A percentile compares a stretch with the other conserved stretches of the same genome.
Evolutionary conservation across 2,113 vertebrate genomes (phyloP).

Genomic region (Phylloscopus whistleri): DNA sequence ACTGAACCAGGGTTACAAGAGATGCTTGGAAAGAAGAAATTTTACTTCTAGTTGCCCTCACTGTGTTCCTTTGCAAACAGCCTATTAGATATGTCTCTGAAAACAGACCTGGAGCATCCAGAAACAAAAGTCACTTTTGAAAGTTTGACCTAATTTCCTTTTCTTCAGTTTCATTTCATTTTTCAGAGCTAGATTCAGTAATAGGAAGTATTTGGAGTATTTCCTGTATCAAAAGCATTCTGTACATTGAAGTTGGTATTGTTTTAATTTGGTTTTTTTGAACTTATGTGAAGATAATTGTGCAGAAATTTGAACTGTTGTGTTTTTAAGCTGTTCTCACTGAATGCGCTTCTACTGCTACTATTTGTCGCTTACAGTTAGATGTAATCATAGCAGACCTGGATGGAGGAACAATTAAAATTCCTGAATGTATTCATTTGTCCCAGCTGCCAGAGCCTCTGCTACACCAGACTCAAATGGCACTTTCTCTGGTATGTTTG

Average conservation of each 20-base stretch:
- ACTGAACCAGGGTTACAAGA: not conserved
- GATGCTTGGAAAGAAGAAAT: not conserved
- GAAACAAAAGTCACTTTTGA: not conserved
- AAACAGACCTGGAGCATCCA: not conserved
- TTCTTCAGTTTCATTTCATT: not conserved
- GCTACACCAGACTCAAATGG: conserved; percentile 85
- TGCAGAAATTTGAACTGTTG: not conserved
- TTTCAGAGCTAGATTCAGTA: not conserved
- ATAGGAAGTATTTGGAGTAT: not conserved
- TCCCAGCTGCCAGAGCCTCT: conserved; percentile 94
- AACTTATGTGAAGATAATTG: not conserved
- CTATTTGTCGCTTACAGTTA: conserved; percentile 76
- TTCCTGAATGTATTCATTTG: conserved; percentile 96
- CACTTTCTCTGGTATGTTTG: conserved; percentile 85
- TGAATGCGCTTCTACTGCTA: not conserved
- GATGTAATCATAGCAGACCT: conserved; percentile 98
- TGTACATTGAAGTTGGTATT: not conserved
- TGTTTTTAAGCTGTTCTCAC: not conserved
- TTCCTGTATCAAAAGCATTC: not conserved
- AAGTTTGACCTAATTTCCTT: not conserved
- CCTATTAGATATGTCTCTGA: not conserved
- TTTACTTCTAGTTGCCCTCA: not conserved
- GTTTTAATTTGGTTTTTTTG: not conserved
- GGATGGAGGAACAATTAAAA: conserved; percentile 97
- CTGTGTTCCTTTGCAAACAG: not conserved